Percentiles rank a stretch among this genome's conserved stretches.
Evolutionary conservation across 2,888 invertebrate species (phyloP).

Genomic region (Harpalus rufipes): DNA sequence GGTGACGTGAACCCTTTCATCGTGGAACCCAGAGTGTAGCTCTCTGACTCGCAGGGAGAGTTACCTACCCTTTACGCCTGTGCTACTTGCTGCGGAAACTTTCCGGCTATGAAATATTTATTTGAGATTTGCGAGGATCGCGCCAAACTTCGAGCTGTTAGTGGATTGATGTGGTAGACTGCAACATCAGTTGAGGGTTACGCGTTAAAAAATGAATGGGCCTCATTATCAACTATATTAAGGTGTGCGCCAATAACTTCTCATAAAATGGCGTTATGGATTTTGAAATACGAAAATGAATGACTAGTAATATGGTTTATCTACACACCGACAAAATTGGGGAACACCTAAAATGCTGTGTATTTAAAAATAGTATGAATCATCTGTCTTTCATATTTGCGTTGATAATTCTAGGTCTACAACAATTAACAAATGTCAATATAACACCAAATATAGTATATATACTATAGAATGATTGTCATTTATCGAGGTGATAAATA

Average conservation of each 20-base stretch:
- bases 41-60: neutral
- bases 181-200: neutral
- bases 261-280: neutral
- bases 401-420: too few relatives aligned
- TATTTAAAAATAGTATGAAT: too few relatives aligned
- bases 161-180: constrained; percentile 1
- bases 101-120: constrained; percentile 49
- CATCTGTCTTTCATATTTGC: too few relatives aligned
- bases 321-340: too few relatives aligned
- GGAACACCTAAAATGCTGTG: too few relatives aligned
- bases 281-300: too few relatives aligned
- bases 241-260: neutral
- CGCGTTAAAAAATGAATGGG: neutral
- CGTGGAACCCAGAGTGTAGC: neutral
- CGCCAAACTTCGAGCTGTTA: constrained; percentile 6
- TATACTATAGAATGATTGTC: too few relatives aligned
- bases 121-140: constrained; percentile 36
- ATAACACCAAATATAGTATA: too few relatives aligned
- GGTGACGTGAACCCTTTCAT: neutral
- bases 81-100: constrained; percentile 15
- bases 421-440: too few relatives aligned
- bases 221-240: neutral
- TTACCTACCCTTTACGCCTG: neutral
- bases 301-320: too few relatives aligned
- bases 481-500: too few relatives aligned